Conservation (phyloP, 2,113 vertebrate species). For the Pelobates fuscus region DNA sequence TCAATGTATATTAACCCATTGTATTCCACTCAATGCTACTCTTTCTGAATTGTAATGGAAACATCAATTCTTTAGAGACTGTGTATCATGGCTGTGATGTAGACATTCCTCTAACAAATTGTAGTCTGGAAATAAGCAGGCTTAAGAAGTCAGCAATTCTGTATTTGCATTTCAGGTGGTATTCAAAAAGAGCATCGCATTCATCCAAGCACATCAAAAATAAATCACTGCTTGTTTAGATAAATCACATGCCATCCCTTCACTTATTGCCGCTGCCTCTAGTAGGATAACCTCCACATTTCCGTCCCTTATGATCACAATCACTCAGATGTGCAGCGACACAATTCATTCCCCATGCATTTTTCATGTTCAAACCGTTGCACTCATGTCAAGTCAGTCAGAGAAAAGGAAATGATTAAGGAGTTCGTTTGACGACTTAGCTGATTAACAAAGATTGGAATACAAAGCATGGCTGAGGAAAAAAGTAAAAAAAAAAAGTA, state of each 20-base stretch:
- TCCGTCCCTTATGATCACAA: constrained; percentile 53
- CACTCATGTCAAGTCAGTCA: constrained; percentile 66
- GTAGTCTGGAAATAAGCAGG: not conserved
- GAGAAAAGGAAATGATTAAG: constrained; percentile 67
- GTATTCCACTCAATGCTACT: too few species aligned
- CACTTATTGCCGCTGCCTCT: constrained; percentile 42
- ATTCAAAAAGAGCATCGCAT: constrained; percentile 28
- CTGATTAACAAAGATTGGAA: constrained; percentile 72
- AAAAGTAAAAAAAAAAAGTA: not conserved
- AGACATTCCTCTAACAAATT: not conserved
- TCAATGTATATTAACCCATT: too few species aligned
- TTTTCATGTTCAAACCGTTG: constrained; percentile 64
- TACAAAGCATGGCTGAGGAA: constrained; percentile 59
- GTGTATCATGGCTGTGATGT: too few species aligned
- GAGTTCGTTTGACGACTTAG: constrained; percentile 61
- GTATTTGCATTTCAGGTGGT: constrained; percentile 39
- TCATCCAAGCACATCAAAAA: constrained; percentile 27
- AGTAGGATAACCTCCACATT: constrained; percentile 55
- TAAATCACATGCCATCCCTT: constrained; percentile 43
- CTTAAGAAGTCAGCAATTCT: constrained; percentile 37
- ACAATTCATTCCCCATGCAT: constrained; percentile 58
- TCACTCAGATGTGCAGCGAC: constrained; percentile 50
- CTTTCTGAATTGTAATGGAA: too few species aligned
- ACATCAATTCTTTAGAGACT: too few species aligned
- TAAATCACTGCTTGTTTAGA: constrained; percentile 24